Evolutionary conservation across 2,888 invertebrate species (phyloP).

Genomic region (Drosophila barbarae): DNA sequence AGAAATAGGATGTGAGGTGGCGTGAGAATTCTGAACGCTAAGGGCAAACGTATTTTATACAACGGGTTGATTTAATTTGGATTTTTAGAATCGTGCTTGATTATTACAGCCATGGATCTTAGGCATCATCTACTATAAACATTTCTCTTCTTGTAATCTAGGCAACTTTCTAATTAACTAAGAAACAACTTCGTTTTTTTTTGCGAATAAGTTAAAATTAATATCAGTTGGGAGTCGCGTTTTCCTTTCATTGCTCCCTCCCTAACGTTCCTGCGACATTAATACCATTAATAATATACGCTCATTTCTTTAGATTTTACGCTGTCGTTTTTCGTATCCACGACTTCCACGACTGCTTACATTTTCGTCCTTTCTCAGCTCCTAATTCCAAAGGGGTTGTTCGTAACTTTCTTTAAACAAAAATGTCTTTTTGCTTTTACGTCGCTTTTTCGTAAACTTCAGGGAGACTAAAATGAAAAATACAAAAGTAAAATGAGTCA

Average conservation of each 20-base stretch:
- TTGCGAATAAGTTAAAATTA: not conserved
- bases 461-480: conserved; percentile 58
- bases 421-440: conserved; percentile 71
- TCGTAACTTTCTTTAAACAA: conserved; percentile 69
- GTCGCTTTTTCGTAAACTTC: conserved; percentile 66
- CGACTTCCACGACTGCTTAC: conserved; percentile 11
- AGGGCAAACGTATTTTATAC: not conserved
- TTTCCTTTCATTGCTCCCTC: not conserved
- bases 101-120: not conserved
- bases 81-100: not conserved
- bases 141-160: too few species aligned
- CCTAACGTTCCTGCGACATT: conserved; percentile 54
- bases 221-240: not conserved
- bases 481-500: conserved; percentile 61
- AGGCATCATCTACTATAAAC: too few species aligned
- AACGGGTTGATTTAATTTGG: not conserved
- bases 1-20: not conserved
- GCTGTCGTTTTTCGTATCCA: conserved; percentile 39
- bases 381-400: conserved; percentile 73
- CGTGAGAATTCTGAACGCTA: not conserved
- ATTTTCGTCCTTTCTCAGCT: conserved; percentile 12
- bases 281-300: conserved; percentile 75
- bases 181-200: not conserved
- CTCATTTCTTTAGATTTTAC: conserved; percentile 68
- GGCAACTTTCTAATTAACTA: too few species aligned